phyloP scores from a whole-genome alignment of 64 coral and sea anemone genomes.

The Montipora capricornis region DNA sequence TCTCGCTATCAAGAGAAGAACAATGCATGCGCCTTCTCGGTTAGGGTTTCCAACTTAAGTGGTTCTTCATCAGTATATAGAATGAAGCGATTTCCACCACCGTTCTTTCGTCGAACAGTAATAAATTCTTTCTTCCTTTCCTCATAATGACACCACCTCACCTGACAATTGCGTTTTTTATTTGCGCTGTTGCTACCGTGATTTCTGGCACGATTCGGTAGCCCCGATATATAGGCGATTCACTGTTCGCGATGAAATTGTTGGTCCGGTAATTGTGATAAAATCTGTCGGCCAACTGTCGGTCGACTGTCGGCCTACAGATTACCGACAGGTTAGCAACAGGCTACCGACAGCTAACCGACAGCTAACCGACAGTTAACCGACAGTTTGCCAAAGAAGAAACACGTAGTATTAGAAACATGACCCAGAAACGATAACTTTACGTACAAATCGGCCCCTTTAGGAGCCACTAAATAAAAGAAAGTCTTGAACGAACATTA shows the following conservation, averaged over 20 bases:
- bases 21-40: constrained; percentile 14
- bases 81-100: constrained; percentile 53
- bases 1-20: constrained; percentile 43
- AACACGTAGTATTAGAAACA: no score
- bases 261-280: no score
- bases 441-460: no score
- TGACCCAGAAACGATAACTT: no score
- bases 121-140: neutral
- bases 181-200: neutral
- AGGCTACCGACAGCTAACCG: no score
- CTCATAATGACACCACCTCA: constrained; percentile 52
- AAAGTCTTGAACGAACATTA: no score
- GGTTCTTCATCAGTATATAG: neutral
- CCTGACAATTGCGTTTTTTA: constrained; percentile 60
- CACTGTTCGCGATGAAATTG: constrained; percentile 29
- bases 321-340: no score
- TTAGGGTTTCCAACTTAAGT: neutral
- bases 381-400: no score
- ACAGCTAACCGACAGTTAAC: no score
- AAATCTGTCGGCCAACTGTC: no score
- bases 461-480: no score
- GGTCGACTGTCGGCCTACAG: no score
- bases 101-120: constrained; percentile 57
- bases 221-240: neutral
- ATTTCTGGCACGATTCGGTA: constrained; percentile 26